phyloP scores from a whole-genome alignment of 2,888 invertebrate genomes.

The Helleia helle region DNA sequence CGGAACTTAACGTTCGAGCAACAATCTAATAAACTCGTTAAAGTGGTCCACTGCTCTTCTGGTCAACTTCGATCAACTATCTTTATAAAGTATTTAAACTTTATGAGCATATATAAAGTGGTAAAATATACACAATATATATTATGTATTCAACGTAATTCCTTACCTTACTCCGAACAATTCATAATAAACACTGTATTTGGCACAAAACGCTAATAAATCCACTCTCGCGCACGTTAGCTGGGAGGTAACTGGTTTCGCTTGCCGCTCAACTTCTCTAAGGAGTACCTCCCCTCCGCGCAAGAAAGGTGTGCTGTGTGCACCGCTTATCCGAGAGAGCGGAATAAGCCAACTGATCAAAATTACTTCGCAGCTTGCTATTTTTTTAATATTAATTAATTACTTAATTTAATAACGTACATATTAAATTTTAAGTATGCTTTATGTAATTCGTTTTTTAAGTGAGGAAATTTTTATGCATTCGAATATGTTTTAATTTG shows the following conservation, averaged over 20 bases:
- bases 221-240: constrained; percentile 22
- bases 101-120: background rate
- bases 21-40: constrained; percentile 25
- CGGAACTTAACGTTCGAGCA: constrained; percentile 22
- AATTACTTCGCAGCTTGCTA: no score
- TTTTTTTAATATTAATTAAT: no score
- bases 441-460: no score
- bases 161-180: constrained; percentile 23
- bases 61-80: constrained; percentile 19
- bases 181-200: constrained; percentile 24
- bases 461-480: no score
- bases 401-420: no score
- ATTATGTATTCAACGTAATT: constrained; percentile 11
- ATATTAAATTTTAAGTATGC: no score
- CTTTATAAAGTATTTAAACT: constrained; percentile 10
- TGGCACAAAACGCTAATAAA: constrained; percentile 14
- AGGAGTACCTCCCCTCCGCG: constrained; percentile 21
- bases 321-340: constrained; percentile 15
- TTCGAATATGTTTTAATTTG: no score
- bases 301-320: constrained; percentile 10
- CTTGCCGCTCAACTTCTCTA: constrained; percentile 23
- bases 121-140: constrained; percentile 1
- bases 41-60: constrained; percentile 29
- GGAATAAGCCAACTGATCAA: no score
- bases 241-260: constrained; percentile 24